A percentile compares a stretch with the other conserved stretches of the same genome.
These are phyloP conservation scores for Drosophila sp. DNA, from an alignment of 1,140 invertebrate genomes.

Conservation along the genomic window DNA sequence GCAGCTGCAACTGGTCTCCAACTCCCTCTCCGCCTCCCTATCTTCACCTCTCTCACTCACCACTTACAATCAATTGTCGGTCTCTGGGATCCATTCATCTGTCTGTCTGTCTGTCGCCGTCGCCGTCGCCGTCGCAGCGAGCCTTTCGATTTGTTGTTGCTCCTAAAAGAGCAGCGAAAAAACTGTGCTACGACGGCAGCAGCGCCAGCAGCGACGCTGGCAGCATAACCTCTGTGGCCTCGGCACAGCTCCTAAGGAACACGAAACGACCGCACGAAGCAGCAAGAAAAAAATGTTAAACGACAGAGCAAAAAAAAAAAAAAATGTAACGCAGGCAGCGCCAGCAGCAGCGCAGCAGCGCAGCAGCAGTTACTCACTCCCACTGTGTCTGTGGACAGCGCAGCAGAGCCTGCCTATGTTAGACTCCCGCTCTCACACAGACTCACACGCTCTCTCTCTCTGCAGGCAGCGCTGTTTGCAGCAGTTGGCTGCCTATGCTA, in stretches of 20 bases:
- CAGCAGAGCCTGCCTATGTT: too few relatives aligned
- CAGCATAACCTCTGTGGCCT: conserved; percentile 42
- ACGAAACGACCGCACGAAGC: background rate
- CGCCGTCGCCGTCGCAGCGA: conserved; percentile 59
- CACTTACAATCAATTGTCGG: conserved; percentile 15
- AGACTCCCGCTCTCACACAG: too few relatives aligned
- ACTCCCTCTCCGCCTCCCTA: background rate
- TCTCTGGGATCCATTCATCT: conserved; percentile 29
- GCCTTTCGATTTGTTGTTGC: conserved; percentile 55
- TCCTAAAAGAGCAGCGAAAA: conserved; percentile 60
- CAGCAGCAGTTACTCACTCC: too few relatives aligned
- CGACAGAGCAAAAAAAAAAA: background rate
- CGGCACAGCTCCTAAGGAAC: conserved; percentile 32
- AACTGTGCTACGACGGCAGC: conserved; percentile 62
- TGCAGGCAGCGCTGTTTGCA: too few relatives aligned
- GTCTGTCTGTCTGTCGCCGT: conserved; percentile 36
- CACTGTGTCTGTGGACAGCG: too few relatives aligned
- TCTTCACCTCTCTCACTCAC: background rate
- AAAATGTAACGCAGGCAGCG: conserved; percentile 3
- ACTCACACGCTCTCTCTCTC: too few relatives aligned
- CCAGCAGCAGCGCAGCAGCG: conserved; percentile 1
- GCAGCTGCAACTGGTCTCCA: conserved; percentile 41
- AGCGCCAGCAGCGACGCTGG: conserved; percentile 43
- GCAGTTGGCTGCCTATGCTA: too few relatives aligned
- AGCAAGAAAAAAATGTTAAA: conserved; percentile 22